Base-by-base conservation (phyloP, 2,888 invertebrate species). In the Catocala fraxini region DNA sequence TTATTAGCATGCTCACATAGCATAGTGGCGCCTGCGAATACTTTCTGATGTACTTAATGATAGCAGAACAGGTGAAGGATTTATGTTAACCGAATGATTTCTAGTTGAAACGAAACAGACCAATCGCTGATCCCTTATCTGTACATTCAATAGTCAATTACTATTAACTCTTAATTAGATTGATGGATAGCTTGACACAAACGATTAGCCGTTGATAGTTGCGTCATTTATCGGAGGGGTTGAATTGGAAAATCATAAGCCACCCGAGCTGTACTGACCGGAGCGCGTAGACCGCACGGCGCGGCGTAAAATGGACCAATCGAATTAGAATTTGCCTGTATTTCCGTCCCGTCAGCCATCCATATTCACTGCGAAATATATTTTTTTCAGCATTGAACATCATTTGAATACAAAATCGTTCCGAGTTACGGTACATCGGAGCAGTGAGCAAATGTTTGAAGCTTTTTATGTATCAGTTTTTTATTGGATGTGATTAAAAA, bases 41-140 rank as follows among this genome's bases (percentile, higher is more conserved):
- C 84, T 86, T 84, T 85, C 84, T 83, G 89, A 88, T 88, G 79
- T 79, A 82, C 81, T 83, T 80, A 71, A 69, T 72, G 87, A 87
- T 87, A 88, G 71, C 48, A 66, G 69, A 76, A 76, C 82, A 78
- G 80, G 79, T 84, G 81, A 81, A 81, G 63, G 78, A 77, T 75
- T 73, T 65, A 74, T 71, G 69, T 73, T 72, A 65, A 70, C 71
- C 80, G 65, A 59, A 67, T 62, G 59, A 70, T 73, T 75, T 75
- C 70, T 66, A 68, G 66, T 77, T 66, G 59, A 75, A 81, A 77
- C 68, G 59, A 75, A 81, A 77, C 68, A 61, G 64, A 62, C 64
- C 70, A 71, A 68, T 71, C 58, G 57, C 53, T 67, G 56, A 70
- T 63, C 58, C 55, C 56, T 73, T 71, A 71, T 71, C 77, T 59